Percentiles rank a stretch among this genome's conserved stretches.
phyloP scores from a whole-genome alignment of 2,888 invertebrate species.

The Yponomeuta cagnagella region DNA sequence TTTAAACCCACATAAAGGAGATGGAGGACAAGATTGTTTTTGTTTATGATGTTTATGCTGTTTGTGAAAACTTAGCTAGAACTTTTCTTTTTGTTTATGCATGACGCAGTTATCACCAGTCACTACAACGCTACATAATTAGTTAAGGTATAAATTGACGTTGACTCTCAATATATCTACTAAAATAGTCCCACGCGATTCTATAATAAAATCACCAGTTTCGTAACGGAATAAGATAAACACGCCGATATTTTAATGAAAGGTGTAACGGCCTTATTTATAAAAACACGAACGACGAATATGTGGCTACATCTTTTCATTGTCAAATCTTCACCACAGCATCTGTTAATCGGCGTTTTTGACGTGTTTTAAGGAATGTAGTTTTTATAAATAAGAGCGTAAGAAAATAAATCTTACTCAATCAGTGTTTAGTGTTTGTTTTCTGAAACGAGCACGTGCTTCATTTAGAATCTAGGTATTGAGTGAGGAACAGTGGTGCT shows the following conservation, averaged over 20 bases:
- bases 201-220: neutral
- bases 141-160: constrained; percentile 17
- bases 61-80: neutral
- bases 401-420: constrained; percentile 9
- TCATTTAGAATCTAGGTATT: neutral
- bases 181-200: constrained; percentile 52
- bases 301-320: too few species aligned
- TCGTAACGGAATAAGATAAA: neutral
- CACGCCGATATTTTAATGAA: neutral
- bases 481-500: neutral
- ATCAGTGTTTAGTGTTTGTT: constrained; percentile 1
- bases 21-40: neutral
- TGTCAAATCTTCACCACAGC: too few species aligned
- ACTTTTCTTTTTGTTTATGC: too few species aligned
- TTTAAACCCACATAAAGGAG: neutral
- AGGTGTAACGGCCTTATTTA: neutral
- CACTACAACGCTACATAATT: too few species aligned
- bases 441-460: neutral
- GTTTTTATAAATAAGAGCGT: neutral
- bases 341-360: too few species aligned
- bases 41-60: neutral
- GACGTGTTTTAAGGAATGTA: too few species aligned
- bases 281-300: too few species aligned
- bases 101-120: too few species aligned
- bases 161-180: constrained; percentile 46